Base-by-base conservation (phyloP, 53 echinoderm and acorn worm species). In the Pentamera pediparva region DNA sequence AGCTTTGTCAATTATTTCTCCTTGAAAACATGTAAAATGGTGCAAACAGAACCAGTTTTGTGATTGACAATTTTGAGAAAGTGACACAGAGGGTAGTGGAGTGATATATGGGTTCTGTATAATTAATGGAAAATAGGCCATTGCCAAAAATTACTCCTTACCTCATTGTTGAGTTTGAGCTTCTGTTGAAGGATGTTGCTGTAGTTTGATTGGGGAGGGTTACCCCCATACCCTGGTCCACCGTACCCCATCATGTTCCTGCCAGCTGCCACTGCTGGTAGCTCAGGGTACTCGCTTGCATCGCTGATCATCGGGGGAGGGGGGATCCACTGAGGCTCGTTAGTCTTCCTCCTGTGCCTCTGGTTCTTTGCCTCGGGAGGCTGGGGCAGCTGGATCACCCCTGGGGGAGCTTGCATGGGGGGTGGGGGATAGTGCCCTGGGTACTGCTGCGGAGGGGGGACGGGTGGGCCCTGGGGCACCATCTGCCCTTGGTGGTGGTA, bases 241-340 rank as follows among this genome's bases (percentile, higher is more conserved):
- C 21, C 39, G 3, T 26, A 27, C 1, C 39, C 65, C 10, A 25
- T 25, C 15, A 7, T 25, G 20, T 21, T 12, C n/a, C n/a, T n/a
- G n/a, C 28, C 28, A 6, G 58, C 29, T 6, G 11, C 29, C 9
- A 30, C 39, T 19, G 36, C 39, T 18, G 94, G 87, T 10, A 94
- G 70, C 39, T 87, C 89, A 27, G 94, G 94, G 37, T 87, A 94
- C 61, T 94, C 94, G 2, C 69, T 78, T 50, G 64, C 70, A 61
- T 94, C 89, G 36, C 62, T 75, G 55, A 90, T 76, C 75, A 77
- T 70, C 4, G 94, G 89, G 40, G 94, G 87, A 22, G 78, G 81
- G 17, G 59, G 76, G 7, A 52, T 21, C 52, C 52, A 52, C 20
- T 6, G 6, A 55, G 29, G 20, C 43, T 47, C 57, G 53, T 24